phyloP scores from a whole-genome alignment of 2,113 vertebrate genomes.

The Dromiciops gliroides region DNA sequence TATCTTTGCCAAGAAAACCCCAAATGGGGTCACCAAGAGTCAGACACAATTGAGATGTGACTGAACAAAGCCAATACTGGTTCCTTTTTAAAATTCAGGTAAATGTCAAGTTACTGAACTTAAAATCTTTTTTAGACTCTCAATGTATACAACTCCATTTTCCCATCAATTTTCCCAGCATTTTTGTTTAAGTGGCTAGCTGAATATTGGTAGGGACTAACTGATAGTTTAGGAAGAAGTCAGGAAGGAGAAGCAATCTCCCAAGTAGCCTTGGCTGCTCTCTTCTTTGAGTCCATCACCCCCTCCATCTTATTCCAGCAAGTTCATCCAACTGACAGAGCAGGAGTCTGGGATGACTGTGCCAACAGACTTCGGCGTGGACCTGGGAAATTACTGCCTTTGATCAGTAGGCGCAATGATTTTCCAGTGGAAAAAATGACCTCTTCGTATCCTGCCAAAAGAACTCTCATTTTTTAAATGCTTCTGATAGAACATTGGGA shows the following conservation, averaged over 20 bases:
- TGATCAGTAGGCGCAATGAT: neutral
- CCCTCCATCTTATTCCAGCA: neutral
- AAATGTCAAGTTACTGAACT: neutral
- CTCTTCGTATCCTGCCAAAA: neutral
- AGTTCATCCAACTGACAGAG: neutral
- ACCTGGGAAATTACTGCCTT: neutral
- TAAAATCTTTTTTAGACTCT: neutral
- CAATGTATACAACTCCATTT: neutral
- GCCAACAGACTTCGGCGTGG: neutral
- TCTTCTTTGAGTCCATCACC: neutral
- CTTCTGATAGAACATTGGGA: neutral
- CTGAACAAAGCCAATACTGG: neutral
- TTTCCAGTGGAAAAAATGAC: slow-evolving; percentile 2
- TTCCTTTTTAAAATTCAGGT: neutral
- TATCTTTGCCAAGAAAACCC: too few species aligned
- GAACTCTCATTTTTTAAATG: neutral
- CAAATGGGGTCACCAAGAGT: too few species aligned
- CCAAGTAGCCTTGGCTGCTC: neutral
- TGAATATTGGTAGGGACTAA: neutral
- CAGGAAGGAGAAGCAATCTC: neutral
- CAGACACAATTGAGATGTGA: too few species aligned
- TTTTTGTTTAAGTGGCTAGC: neutral
- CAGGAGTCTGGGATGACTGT: neutral
- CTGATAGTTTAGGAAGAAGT: neutral
- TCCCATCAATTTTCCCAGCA: neutral